Conservation (phyloP, 2,797 vertebrate genomes). For the Anolis apletophallus region DNA sequence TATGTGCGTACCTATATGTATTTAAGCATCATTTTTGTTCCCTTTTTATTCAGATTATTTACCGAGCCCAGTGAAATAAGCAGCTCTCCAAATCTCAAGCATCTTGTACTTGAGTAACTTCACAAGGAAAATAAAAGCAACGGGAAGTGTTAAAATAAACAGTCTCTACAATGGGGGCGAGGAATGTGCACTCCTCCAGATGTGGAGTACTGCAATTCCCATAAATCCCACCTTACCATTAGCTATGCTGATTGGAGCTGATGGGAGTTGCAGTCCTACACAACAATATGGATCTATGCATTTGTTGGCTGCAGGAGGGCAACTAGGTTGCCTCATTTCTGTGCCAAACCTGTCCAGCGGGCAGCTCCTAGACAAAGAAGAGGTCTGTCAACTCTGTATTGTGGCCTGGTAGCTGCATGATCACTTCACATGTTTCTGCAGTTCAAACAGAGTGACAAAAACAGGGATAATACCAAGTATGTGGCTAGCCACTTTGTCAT, state of each 20-base stretch:
- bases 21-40: conserved; percentile 63
- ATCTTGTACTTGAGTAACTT: conserved; percentile 50
- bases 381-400: background rate
- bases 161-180: conserved; percentile 25
- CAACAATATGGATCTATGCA: conserved; percentile 31
- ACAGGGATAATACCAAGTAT: background rate
- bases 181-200: background rate
- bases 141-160: conserved; percentile 51
- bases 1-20: conserved; percentile 32
- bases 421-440: background rate
- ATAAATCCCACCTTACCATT: background rate
- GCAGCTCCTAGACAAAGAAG: background rate
- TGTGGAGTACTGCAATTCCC: background rate
- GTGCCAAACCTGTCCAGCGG: background rate
- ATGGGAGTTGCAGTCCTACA: background rate
- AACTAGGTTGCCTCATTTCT: conserved; percentile 40
- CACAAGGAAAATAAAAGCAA: conserved; percentile 47
- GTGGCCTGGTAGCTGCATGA: background rate
- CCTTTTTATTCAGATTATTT: conserved; percentile 55
- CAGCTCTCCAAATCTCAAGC: conserved; percentile 27
- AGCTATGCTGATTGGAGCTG: background rate
- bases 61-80: conserved; percentile 50
- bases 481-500: background rate
- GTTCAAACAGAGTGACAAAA: background rate
- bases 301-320: conserved; percentile 41